Evolutionary conservation across 2,113 vertebrate species (phyloP).

Genomic region (Burhinus oedicnemus): DNA sequence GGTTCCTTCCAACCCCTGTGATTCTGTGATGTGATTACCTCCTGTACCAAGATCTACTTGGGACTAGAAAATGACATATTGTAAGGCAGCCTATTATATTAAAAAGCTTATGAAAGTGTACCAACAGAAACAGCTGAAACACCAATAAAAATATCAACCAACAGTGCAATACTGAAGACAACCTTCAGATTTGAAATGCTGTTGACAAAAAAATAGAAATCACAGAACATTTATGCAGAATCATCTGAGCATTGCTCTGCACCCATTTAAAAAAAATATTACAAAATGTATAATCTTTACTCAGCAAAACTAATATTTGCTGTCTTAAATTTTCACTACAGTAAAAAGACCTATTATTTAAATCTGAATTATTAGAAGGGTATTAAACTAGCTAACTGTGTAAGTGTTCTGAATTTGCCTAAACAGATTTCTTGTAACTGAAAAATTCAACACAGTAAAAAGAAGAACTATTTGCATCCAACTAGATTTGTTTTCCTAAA

Average conservation of each 20-base stretch:
- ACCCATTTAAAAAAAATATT: neutral
- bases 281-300: neutral
- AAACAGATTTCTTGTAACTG: neutral
- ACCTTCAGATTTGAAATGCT: neutral
- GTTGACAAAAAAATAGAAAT: neutral
- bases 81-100: neutral
- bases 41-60: neutral
- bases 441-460: neutral
- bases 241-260: neutral
- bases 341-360: neutral
- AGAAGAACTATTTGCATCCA: neutral
- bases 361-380: neutral
- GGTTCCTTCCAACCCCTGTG: too few relatives aligned
- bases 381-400: neutral
- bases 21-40: fast-evolving
- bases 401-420: neutral
- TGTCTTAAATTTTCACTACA: neutral
- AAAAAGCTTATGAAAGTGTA: neutral
- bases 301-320: neutral
- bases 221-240: neutral
- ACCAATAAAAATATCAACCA: neutral
- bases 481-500: neutral
- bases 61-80: neutral
- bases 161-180: neutral
- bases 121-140: neutral